Base-by-base conservation (phyloP, 2,113 vertebrate genomes). In the Lynx canadensis region DNA sequence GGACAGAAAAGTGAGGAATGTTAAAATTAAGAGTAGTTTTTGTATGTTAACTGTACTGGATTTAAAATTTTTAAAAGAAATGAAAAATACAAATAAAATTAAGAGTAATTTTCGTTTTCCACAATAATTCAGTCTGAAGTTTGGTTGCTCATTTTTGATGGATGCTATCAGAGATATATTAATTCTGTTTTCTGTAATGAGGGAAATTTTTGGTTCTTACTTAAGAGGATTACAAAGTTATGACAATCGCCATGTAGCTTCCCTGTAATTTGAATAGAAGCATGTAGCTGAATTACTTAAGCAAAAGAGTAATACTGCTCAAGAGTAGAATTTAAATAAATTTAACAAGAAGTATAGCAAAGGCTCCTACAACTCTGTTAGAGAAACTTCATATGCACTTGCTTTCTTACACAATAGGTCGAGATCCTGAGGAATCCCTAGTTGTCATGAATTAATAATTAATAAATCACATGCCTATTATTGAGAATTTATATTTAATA, bases 91-190 rank as follows among this genome's bases (percentile, higher is more conserved):
- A 69, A 36, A 31, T 79, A 31, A 87, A 68, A 94, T 74, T 79
- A 38, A 88, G 29, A 96, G 29, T 15, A 76, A 57, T 5, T 19
- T 82, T 68, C 60, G 2, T 76, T 76, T 81, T 96, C 93, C 21
- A 71, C 23, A 89, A 23, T 76, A 89, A 95, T 25, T 4, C n/a
- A 68, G 21, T 18, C 66, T 97, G 85, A 95, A 95, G 18, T 91
- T 69, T 55, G 41, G 87, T 97, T 97, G 81, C 14, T 94, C 38
- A 60, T 73, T 97, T 96, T 45, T 38, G 36, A 79, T 48, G 96
- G 48, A 96, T 96, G 97, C 27, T 82, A 33, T 91, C n/a, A 91
- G 69, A 95, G 94, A 97, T 97, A 98, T 97, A 36, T 48, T 79
- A 93, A 92, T 50, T 74, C 10, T 50, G 3, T 89, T 93, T 73